Evolutionary conservation across 2,888 invertebrate species (phyloP).

Genomic region (Trilocha varians): DNA sequence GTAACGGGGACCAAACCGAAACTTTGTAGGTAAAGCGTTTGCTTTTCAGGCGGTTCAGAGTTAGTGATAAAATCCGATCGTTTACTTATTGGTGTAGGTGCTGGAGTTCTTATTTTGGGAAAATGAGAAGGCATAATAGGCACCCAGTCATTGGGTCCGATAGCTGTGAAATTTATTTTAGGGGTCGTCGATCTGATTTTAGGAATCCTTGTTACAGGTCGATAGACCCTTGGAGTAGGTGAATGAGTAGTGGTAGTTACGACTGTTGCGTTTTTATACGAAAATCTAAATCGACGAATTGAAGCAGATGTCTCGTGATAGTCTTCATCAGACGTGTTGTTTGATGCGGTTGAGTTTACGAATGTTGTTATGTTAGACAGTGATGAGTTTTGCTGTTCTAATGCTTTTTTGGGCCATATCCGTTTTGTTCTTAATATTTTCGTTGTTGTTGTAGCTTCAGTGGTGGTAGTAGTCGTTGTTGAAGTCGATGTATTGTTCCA

Average conservation of each 20-base stretch:
- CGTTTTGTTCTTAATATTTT: conserved; percentile 54
- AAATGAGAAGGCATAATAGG: conserved; percentile 59
- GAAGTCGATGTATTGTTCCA: conserved; percentile 25
- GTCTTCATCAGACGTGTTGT: conserved; percentile 26
- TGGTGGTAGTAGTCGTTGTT: conserved; percentile 38
- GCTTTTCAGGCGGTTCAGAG: conserved; percentile 26
- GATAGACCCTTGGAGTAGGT: conserved; percentile 39
- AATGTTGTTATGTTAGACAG: conserved; percentile 23
- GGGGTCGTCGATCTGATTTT: conserved; percentile 39
- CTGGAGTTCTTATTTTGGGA: conserved; percentile 27
- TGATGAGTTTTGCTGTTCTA: conserved; percentile 34
- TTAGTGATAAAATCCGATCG: conserved; percentile 33
- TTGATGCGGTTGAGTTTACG: conserved; percentile 25
- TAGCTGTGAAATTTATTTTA: conserved; percentile 30
- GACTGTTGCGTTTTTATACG: conserved; percentile 26
- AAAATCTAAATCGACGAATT: conserved; percentile 30
- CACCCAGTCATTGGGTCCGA: conserved; percentile 57
- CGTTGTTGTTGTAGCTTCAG: conserved; percentile 42
- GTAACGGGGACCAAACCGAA: conserved; percentile 47
- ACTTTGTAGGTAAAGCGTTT: conserved; percentile 46
- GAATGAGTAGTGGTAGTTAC: conserved; percentile 25
- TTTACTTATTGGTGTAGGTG: conserved; percentile 29
- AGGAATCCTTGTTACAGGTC: conserved; percentile 49
- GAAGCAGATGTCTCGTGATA: conserved; percentile 38
- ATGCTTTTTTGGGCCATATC: conserved; percentile 56